phyloP scores from a whole-genome alignment of 2,797 vertebrate species.

The Triplophysa bombifrons region DNA sequence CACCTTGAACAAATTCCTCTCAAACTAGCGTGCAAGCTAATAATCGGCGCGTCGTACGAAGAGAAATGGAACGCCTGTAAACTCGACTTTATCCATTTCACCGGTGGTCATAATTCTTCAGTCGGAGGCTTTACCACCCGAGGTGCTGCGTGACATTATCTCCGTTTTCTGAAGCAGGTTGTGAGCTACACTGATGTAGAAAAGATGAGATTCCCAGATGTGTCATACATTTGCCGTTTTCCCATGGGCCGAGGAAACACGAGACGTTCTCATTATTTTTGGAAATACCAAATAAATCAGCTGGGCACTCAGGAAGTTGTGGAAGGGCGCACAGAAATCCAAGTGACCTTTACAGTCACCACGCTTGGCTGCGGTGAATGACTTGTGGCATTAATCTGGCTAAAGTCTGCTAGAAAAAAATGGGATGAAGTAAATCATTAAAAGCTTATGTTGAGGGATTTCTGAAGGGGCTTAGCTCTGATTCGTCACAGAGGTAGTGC shows the following conservation, averaged over 20 bases:
- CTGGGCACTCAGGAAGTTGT: slow-evolving; percentile 4
- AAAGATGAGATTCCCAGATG: slow-evolving; percentile 48
- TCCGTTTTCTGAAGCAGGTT: slow-evolving; percentile 29
- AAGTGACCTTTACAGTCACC: slow-evolving; percentile 24
- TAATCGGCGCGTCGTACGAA: slow-evolving; percentile 12
- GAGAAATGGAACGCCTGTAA: slow-evolving; percentile 15
- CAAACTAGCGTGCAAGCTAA: slow-evolving; percentile 31
- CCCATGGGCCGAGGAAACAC: slow-evolving; percentile 16
- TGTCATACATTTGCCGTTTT: slow-evolving; percentile 43
- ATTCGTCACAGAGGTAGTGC: slow-evolving; percentile 24
- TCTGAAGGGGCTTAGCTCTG: slow-evolving; percentile 46
- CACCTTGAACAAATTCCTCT: slow-evolving; percentile 51
- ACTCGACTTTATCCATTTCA: slow-evolving; percentile 26
- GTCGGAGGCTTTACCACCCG: slow-evolving; percentile 12
- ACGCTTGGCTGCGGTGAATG: slow-evolving; percentile 20
- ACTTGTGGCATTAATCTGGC: slow-evolving; percentile 45
- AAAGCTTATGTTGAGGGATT: slow-evolving; percentile 43
- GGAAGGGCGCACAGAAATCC: slow-evolving; percentile 10
- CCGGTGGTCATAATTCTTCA: slow-evolving; percentile 9
- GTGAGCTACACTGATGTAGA: background rate
- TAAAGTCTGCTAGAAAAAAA: slow-evolving; percentile 29
- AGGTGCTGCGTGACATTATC: slow-evolving; percentile 26
- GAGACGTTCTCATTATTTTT: slow-evolving; percentile 32
- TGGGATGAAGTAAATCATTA: slow-evolving; percentile 44
- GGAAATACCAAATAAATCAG: slow-evolving; percentile 45